These are phyloP conservation scores for Brachyistius frenatus DNA, from an alignment of 2,113 vertebrate species.

Conservation along the genomic window DNA sequence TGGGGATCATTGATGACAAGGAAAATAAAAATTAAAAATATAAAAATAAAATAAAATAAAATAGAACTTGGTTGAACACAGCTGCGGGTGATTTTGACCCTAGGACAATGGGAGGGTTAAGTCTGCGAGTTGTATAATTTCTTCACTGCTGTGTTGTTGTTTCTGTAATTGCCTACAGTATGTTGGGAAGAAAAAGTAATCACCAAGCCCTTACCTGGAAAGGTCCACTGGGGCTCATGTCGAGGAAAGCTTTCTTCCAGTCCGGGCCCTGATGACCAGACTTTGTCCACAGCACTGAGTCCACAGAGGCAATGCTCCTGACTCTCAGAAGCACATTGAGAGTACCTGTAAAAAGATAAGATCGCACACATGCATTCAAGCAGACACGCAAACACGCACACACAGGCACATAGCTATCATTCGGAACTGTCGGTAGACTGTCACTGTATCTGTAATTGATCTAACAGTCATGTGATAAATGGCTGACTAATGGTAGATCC, in stretches of 20 bases:
- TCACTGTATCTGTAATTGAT: not conserved
- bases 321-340: constrained; percentile 93
- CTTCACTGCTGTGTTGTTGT: not conserved
- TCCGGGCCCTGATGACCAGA: constrained; percentile 90
- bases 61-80: too few species aligned
- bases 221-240: constrained; percentile 91
- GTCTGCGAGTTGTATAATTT: not conserved
- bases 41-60: too few species aligned
- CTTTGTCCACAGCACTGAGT: constrained; percentile 90
- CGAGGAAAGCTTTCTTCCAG: constrained; percentile 92
- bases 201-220: constrained; percentile 89
- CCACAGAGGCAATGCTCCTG: constrained; percentile 88
- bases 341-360: constrained; percentile 84
- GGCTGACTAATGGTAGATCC: not conserved
- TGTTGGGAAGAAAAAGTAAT: not conserved
- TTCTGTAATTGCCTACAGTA: constrained; percentile 1
- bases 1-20: too few species aligned
- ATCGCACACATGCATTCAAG: constrained; percentile 2
- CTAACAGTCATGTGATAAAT: constrained; percentile 9
- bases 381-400: constrained; percentile 12
- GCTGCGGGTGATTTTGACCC: too few species aligned
- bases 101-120: too few species aligned
- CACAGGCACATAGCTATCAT: constrained; percentile 31
- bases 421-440: constrained; percentile 32
- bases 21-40: too few species aligned